Evolutionary conservation across 2,797 vertebrate species (phyloP).

Genomic region (Sternotherus odoratus): DNA sequence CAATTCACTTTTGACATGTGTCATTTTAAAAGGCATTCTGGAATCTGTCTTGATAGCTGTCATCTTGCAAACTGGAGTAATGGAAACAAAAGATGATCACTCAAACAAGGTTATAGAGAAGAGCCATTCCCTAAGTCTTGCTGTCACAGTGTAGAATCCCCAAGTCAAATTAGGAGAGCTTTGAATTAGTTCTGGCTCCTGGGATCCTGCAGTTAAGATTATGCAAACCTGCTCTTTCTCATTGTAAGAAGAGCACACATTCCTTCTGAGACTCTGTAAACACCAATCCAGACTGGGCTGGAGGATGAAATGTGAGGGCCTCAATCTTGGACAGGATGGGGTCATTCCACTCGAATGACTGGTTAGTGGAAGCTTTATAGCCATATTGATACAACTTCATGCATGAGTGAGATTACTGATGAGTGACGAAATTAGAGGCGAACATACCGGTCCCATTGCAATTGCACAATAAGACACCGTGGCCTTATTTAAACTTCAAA

Average conservation of each 20-base stretch:
- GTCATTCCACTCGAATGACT: background rate
- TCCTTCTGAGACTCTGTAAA: background rate
- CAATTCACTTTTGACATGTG: slow-evolving; percentile 63
- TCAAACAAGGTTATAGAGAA: slow-evolving; percentile 59
- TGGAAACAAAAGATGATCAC: slow-evolving; percentile 65
- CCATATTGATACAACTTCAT: background rate
- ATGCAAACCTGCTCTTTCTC: slow-evolving; percentile 19
- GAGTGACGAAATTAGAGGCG: background rate
- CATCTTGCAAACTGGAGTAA: slow-evolving; percentile 66
- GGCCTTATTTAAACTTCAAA: background rate
- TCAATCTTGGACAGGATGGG: background rate
- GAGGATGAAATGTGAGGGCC: background rate
- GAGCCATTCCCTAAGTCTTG: slow-evolving; percentile 44
- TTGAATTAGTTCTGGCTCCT: slow-evolving; percentile 51
- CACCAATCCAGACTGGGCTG: background rate
- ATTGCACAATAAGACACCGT: background rate
- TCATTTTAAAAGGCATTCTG: slow-evolving; percentile 58
- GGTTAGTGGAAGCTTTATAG: background rate
- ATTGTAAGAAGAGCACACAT: background rate
- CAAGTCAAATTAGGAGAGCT: slow-evolving; percentile 56
- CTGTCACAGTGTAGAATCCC: background rate
- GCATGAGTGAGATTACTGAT: background rate
- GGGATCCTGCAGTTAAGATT: slow-evolving; percentile 41
- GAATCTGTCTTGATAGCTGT: slow-evolving; percentile 77
- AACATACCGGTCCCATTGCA: background rate